Evolutionary conservation across 2,113 vertebrate genomes (phyloP).

Genomic region (Nycticebus coucang): DNA sequence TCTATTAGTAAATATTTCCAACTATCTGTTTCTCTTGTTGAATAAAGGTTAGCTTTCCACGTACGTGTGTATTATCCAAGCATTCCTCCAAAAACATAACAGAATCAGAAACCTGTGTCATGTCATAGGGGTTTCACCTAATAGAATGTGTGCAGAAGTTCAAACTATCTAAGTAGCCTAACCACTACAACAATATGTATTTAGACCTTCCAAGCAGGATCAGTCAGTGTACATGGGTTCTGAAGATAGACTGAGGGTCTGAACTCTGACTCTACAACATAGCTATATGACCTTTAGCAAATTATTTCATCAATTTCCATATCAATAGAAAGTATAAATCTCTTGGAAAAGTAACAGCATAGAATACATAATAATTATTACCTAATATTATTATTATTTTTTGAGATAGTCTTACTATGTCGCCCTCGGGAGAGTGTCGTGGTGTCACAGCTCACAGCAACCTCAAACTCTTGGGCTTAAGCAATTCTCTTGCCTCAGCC

Average conservation of each 20-base stretch:
- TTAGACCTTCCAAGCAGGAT: conserved; percentile 10
- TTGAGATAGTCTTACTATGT: too few species aligned
- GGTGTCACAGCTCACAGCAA: too few species aligned
- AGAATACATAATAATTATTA: conserved; percentile 47
- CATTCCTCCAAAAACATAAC: background rate
- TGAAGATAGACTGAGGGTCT: background rate
- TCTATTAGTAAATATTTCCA: background rate
- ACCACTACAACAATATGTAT: background rate
- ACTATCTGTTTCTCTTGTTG: background rate
- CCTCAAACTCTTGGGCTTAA: too few species aligned
- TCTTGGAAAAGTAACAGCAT: conserved; percentile 13
- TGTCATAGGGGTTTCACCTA: background rate
- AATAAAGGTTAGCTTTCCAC: background rate
- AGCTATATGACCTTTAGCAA: conserved; percentile 29
- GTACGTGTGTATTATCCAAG: background rate
- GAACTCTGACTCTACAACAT: background rate
- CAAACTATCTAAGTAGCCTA: background rate
- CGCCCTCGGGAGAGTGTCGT: too few species aligned
- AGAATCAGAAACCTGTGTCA: conserved; percentile 6
- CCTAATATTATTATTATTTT: background rate
- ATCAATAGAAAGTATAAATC: conserved; percentile 29
- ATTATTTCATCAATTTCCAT: conserved; percentile 24
- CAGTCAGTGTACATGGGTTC: background rate
- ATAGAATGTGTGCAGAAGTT: background rate
- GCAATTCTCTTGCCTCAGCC: too few species aligned